Percentiles rank a stretch among this genome's conserved stretches.
Conservation (phyloP, 2,888 invertebrate species). For the Noctua janthina region DNA sequence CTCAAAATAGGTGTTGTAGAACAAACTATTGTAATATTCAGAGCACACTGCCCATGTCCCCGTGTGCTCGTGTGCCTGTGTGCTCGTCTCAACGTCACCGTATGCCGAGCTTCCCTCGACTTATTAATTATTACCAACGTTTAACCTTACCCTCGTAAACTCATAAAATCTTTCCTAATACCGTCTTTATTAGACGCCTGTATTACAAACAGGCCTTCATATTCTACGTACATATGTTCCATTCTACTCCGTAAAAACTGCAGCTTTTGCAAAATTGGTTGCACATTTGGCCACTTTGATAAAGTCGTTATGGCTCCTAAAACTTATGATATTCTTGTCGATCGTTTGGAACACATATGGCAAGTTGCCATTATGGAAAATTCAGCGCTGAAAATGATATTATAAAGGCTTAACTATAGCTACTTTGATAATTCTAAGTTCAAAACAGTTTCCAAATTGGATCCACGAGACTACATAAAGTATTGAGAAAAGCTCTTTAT, state of each 20-base stretch:
- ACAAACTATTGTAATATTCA: slow-evolving; percentile 70
- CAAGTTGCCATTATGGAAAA: not conserved
- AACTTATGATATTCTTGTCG: not conserved
- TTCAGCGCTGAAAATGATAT: not conserved
- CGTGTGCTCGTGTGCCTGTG: slow-evolving; percentile 50
- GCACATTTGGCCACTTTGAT: not conserved
- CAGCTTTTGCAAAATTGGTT: not conserved
- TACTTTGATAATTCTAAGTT: slow-evolving; percentile 16
- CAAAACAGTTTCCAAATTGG: slow-evolving; percentile 28
- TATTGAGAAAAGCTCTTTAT: slow-evolving; percentile 42
- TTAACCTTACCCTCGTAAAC: slow-evolving; percentile 53
- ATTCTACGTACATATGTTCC: not conserved
- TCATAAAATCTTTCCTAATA: slow-evolving; percentile 66
- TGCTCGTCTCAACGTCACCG: slow-evolving; percentile 58
- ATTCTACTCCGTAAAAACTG: not conserved
- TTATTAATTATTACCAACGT: slow-evolving; percentile 66
- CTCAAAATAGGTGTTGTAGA: slow-evolving; percentile 65
- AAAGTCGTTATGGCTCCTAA: slow-evolving; percentile 9
- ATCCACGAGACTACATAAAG: slow-evolving; percentile 20
- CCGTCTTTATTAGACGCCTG: slow-evolving; percentile 50
- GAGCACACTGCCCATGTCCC: slow-evolving; percentile 58
- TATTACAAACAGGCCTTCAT: not conserved
- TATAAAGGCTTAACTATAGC: slow-evolving; percentile 2
- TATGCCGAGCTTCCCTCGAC: slow-evolving; percentile 39
- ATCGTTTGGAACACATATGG: not conserved